A percentile compares a stretch with the other conserved stretches of the same genome.
Evolutionary conservation across 2,888 invertebrate genomes (phyloP).

Genomic region (Archaeoteleia sp.): DNA sequence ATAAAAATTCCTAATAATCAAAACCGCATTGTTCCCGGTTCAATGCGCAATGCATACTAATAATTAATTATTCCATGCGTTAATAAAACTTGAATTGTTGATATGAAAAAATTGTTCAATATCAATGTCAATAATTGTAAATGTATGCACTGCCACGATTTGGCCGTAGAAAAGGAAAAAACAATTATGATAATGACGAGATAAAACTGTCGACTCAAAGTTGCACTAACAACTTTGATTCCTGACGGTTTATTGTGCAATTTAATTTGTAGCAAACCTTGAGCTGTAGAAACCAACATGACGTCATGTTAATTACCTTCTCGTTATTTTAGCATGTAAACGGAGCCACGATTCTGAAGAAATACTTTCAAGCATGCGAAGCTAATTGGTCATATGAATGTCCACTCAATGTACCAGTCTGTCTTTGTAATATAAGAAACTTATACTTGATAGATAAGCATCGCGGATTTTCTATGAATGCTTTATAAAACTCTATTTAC

Average conservation of each 20-base stretch:
- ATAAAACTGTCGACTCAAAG: not conserved
- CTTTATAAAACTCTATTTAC: not conserved
- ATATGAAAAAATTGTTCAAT: too few species aligned
- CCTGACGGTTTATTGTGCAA: constrained; percentile 6
- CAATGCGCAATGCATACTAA: too few species aligned
- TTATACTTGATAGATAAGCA: too few species aligned
- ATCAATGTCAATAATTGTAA: too few species aligned
- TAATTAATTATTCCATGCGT: too few species aligned
- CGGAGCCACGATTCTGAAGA: constrained; percentile 1
- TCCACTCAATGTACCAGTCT: constrained; percentile 3
- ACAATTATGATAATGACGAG: not conserved
- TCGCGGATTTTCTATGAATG: too few species aligned
- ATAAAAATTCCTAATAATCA: constrained; percentile 43
- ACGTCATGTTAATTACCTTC: constrained; percentile 13
- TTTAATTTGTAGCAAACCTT: constrained; percentile 12
- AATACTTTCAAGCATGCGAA: constrained; percentile 6
- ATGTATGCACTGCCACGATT: too few species aligned
- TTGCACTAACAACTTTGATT: not conserved
- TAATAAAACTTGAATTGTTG: too few species aligned
- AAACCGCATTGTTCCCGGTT: constrained; percentile 37
- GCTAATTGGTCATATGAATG: constrained; percentile 7
- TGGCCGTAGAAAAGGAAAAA: too few species aligned
- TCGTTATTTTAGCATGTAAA: constrained; percentile 7
- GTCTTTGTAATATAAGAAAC: not conserved
- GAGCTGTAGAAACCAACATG: constrained; percentile 6